Percentiles rank a stretch among this genome's conserved stretches.
Evolutionary conservation across 2,888 invertebrate genomes (phyloP).

Genomic region (Agonopterix subpropinquella): DNA sequence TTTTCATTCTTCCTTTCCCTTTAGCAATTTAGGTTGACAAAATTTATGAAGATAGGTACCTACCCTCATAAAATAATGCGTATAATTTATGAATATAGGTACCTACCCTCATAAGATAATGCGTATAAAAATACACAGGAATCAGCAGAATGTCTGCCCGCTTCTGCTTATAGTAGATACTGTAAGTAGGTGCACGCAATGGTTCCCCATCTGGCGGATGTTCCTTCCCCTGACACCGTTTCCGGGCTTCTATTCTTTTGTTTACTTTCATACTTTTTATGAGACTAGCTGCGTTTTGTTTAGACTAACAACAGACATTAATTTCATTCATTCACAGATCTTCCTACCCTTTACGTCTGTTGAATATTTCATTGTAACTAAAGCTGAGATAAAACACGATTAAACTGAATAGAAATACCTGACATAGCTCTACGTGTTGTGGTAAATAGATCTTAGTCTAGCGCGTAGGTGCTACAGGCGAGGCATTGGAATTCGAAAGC

Average conservation of each 20-base stretch:
- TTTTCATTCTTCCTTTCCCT: too few species aligned
- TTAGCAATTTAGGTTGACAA: too few species aligned
- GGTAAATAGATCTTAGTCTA: constrained; percentile 38
- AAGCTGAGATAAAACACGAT: background rate
- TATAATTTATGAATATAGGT: too few species aligned
- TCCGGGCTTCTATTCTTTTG: constrained; percentile 57
- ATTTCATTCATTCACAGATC: constrained; percentile 43
- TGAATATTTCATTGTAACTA: background rate
- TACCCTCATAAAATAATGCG: too few species aligned
- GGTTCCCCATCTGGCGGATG: constrained; percentile 70
- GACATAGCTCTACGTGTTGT: constrained; percentile 11
- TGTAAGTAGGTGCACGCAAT: constrained; percentile 5
- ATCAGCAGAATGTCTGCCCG: too few species aligned
- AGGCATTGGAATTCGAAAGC: constrained; percentile 74
- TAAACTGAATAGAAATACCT: background rate
- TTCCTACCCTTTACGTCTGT: constrained; percentile 11
- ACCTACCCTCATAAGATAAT: too few species aligned
- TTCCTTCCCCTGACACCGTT: constrained; percentile 62
- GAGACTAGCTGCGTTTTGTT: constrained; percentile 48
- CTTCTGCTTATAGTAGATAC: too few species aligned
- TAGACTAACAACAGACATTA: constrained; percentile 35
- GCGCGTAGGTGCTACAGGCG: constrained; percentile 61
- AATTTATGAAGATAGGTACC: too few species aligned
- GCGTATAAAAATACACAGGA: too few species aligned
- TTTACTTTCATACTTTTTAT: constrained; percentile 63